These are phyloP conservation scores for Gnathonemus longibarbis DNA, from an alignment of 2,113 vertebrate genomes.

Conservation along the genomic window DNA sequence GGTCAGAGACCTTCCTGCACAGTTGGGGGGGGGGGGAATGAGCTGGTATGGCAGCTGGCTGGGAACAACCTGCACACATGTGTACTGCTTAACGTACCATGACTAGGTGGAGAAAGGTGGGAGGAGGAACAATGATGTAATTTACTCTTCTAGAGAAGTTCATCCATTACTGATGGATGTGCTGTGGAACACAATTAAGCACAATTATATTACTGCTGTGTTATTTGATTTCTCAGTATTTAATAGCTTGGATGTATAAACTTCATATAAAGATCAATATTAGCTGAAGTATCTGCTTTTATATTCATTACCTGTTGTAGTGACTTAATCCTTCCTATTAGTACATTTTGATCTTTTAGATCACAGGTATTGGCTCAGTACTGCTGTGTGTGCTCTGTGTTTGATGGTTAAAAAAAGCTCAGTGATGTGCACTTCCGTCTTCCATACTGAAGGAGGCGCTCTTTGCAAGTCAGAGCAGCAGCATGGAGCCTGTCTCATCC, in stretches of 20 bases:
- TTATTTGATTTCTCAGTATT: not conserved
- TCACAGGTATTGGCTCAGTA: not conserved
- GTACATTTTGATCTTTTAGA: not conserved
- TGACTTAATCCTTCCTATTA: not conserved
- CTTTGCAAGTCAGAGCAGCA: not conserved
- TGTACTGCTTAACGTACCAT: no score
- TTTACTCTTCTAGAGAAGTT: not conserved
- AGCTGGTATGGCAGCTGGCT: not conserved
- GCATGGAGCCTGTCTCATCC: constrained; percentile 28
- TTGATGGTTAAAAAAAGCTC: not conserved
- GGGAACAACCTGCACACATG: not conserved
- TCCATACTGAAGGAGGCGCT: constrained; percentile 38
- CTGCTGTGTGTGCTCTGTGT: not conserved
- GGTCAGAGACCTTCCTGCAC: not conserved
- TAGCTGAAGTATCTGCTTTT: not conserved
- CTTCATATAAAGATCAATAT: not conserved
- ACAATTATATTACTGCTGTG: not conserved
- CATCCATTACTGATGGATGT: not conserved
- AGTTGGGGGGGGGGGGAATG: not conserved
- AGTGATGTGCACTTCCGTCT: not conserved
- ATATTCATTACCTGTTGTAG: not conserved
- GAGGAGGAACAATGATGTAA: not conserved
- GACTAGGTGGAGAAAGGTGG: not conserved
- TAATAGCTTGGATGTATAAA: not conserved
- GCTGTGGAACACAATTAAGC: not conserved